Base-by-base conservation (phyloP, 1,140 invertebrate genomes). In the Trinorchestia longiramus region DNA sequence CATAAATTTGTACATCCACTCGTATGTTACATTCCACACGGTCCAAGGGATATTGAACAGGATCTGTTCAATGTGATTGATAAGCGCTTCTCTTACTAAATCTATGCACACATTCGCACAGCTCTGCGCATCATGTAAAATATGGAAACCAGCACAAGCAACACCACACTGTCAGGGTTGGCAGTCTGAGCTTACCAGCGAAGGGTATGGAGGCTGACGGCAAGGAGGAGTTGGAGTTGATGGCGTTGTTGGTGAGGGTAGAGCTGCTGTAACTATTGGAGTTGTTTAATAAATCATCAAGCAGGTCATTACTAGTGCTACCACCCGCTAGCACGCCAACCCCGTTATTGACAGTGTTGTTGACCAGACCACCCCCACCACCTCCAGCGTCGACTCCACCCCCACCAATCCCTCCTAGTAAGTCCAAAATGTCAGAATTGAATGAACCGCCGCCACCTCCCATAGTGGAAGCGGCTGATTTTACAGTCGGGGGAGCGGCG, bases 381-480 rank as follows among this genome's bases (percentile, higher is more conserved):
- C 44, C 92, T 6, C 92, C 92, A 45, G 43, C 44, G 62, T 77
- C 62, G 62, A 77, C 62, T 45, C 44, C 92, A 17, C 92, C 92
- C 11, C 92, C 92, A 11, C 92, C 92, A 42, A 97, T 96, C 96
- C 97, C 98, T 97, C 98, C 98, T 77, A 99, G 97, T 87, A 99
- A 98, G 97, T 99, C 99, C 96, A 99, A 97, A 95, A 99, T 98
- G 97, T 99, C 98, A 97, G 98, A 98, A 96, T 97, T 98, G 98
- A 97, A 98, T 98, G 96, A 98, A 97, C 96, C 97, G 28, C 62
- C 62, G 28, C 62, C 62, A 28, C 62, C 62, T 15, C 15, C 15
- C 97, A 95, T 97, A 43, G 95, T 97, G 90, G 96, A 96, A 95
- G 97, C 97, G 95, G 97, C 97, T 40, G 96, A 43, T n/a, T 95